These are phyloP conservation scores for Agrypnus murinus DNA, from an alignment of 2,888 invertebrate genomes.

Conservation along the genomic window DNA sequence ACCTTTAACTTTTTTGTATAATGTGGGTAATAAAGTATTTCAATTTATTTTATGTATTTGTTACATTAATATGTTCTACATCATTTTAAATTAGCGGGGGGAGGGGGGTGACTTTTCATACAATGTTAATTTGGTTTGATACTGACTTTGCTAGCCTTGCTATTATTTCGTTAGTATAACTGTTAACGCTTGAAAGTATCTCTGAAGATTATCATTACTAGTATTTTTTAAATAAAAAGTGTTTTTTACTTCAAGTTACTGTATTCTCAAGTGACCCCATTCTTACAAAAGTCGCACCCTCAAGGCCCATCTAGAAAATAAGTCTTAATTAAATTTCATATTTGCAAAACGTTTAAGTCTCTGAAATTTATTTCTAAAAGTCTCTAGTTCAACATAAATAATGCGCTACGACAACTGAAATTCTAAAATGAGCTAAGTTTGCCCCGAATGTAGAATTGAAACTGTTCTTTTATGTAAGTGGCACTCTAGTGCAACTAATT, in stretches of 20 bases:
- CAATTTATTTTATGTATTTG: neutral
- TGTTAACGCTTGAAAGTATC: no score
- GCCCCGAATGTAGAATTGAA: no score
- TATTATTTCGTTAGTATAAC: no score
- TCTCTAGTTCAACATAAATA: conserved; percentile 10
- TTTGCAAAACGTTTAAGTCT: conserved; percentile 13
- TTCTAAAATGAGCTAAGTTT: conserved; percentile 2
- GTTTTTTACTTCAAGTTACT: neutral
- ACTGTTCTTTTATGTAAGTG: no score
- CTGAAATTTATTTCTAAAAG: conserved; percentile 1
- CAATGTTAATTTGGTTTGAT: no score
- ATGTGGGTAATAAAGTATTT: conserved; percentile 1
- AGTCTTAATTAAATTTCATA: conserved; percentile 11
- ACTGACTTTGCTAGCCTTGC: no score
- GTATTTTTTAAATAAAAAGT: no score
- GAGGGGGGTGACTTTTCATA: no score
- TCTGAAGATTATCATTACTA: no score
- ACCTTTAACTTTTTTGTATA: conserved; percentile 10
- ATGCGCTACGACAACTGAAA: neutral
- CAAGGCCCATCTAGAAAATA: conserved; percentile 1
- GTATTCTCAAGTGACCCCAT: neutral
- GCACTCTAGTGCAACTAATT: no score
- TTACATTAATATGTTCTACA: no score
- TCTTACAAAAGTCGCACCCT: neutral
- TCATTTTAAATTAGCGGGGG: no score